Evolutionary conservation across 2,113 vertebrate genomes (phyloP).

Genomic region (Actenoides lindsayi): DNA sequence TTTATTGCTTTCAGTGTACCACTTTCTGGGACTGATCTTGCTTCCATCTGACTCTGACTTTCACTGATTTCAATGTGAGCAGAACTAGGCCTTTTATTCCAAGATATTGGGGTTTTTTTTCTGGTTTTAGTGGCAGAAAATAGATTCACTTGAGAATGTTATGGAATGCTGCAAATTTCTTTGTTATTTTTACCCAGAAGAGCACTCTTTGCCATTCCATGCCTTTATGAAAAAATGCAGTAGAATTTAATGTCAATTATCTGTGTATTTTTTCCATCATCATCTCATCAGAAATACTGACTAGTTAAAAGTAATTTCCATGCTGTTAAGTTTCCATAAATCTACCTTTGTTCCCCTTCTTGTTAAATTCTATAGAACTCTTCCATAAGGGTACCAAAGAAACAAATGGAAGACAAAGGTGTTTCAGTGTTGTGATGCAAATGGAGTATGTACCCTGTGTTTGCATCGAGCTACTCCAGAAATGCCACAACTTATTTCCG

Average conservation of each 20-base stretch:
- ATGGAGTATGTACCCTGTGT: background rate
- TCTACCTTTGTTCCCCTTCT: background rate
- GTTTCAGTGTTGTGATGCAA: background rate
- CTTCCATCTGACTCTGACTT: background rate
- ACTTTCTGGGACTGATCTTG: background rate
- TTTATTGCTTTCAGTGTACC: background rate
- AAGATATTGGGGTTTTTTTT: background rate
- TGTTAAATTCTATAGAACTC: background rate
- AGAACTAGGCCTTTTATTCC: slow-evolving; percentile 13
- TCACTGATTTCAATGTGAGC: background rate
- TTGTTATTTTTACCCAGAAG: background rate
- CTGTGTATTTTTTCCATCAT: background rate
- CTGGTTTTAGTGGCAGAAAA: background rate
- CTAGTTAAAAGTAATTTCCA: background rate
- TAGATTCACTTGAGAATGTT: background rate
- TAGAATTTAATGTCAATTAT: background rate
- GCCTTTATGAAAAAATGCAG: background rate
- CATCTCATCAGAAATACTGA: background rate
- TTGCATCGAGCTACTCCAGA: background rate
- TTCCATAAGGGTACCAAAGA: slow-evolving; percentile 26
- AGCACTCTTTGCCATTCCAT: background rate
- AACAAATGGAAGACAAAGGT: background rate
- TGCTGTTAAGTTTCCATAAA: background rate
- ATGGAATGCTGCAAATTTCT: background rate
- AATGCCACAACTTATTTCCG: background rate